These are phyloP conservation scores for Cecidostiba fungosa DNA, from an alignment of 2,888 invertebrate genomes.

Conservation along the genomic window DNA sequence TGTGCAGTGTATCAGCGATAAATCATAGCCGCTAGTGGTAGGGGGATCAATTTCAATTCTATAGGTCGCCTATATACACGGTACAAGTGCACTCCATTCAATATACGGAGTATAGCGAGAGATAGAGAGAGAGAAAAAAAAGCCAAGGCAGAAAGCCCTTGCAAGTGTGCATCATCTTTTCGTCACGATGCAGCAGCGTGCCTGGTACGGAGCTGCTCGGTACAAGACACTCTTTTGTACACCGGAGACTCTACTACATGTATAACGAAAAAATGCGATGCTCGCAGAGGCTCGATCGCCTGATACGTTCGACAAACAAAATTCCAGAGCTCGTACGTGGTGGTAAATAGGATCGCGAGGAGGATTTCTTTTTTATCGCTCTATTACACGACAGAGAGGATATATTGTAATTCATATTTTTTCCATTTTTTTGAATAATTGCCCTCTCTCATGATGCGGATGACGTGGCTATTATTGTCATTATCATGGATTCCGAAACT, in stretches of 20 bases:
- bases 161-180: constrained; percentile 48
- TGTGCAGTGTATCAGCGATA: constrained; percentile 47
- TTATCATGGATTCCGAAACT: background rate
- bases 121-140: constrained; percentile 49
- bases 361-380: background rate
- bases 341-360: constrained; percentile 17
- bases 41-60: constrained; percentile 57
- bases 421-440: background rate
- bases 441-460: background rate
- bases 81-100: constrained; percentile 51
- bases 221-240: constrained; percentile 10
- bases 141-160: constrained; percentile 1
- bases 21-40: constrained; percentile 42
- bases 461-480: background rate
- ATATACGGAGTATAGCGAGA: constrained; percentile 10
- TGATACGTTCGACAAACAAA: constrained; percentile 20
- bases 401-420: background rate
- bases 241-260: background rate
- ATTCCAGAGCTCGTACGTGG: background rate
- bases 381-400: background rate
- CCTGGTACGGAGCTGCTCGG: constrained; percentile 24
- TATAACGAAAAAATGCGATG: background rate
- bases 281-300: background rate
- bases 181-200: constrained; percentile 42
- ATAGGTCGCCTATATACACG: constrained; percentile 37